Conservation (phyloP, 2,113 vertebrate species). For the Pseudorasbora parva region DNA sequence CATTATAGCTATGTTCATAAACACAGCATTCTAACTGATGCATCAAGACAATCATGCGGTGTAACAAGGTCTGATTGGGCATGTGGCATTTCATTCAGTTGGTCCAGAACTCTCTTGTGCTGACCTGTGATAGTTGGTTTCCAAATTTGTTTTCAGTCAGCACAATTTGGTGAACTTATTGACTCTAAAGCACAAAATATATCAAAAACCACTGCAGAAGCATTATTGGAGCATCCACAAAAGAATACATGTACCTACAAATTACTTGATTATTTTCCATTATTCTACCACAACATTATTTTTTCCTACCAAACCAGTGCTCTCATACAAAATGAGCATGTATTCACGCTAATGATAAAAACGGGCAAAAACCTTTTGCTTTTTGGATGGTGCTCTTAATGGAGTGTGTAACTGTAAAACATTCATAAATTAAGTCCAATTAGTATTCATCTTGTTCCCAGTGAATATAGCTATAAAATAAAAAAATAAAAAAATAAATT, state of each 20-base stretch:
- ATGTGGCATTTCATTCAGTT: neutral
- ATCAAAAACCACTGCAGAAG: neutral
- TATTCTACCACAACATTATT: slow-evolving; percentile 4
- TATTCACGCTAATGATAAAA: neutral
- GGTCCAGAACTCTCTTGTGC: neutral
- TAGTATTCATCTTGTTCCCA: neutral
- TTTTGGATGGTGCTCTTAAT: neutral
- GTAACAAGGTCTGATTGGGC: neutral
- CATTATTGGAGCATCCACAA: neutral
- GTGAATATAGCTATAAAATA: accelerated
- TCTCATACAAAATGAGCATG: neutral
- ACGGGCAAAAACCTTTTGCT: neutral
- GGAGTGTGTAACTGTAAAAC: neutral
- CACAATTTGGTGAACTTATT: slow-evolving; percentile 6
- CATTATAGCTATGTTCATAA: neutral
- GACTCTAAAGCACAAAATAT: neutral
- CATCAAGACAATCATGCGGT: neutral
- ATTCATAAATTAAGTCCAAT: neutral
- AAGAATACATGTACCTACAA: neutral
- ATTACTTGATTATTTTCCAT: neutral
- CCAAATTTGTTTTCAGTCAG: neutral
- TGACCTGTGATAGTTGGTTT: neutral
- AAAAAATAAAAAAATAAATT: neutral
- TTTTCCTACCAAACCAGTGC: neutral
- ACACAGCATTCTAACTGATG: neutral